Evolutionary conservation across 2,113 vertebrate genomes (phyloP).

Genomic region (Mystacornis crossleyi): DNA sequence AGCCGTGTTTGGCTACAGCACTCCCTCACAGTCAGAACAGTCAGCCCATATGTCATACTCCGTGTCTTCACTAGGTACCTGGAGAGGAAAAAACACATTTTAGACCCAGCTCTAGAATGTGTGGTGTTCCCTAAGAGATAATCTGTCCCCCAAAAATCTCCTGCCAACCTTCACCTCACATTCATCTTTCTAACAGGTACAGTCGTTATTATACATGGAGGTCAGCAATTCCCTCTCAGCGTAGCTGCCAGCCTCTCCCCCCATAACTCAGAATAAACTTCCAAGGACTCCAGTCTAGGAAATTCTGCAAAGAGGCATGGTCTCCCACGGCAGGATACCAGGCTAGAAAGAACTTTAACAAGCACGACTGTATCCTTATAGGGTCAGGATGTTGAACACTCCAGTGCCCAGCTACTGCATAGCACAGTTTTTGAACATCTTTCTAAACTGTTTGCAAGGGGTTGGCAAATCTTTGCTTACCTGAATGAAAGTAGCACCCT

Average conservation of each 20-base stretch:
- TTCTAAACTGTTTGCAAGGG: not conserved
- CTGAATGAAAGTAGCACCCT: slow-evolving; percentile 91
- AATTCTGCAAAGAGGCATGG: not conserved
- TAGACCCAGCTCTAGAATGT: not conserved
- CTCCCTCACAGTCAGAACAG: not conserved
- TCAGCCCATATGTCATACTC: not conserved
- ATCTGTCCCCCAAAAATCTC: not conserved
- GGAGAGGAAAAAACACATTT: not conserved
- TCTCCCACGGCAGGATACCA: not conserved
- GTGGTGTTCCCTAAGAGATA: not conserved
- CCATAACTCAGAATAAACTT: not conserved
- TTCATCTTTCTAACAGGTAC: not conserved
- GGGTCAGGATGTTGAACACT: not conserved
- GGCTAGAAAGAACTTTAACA: not conserved
- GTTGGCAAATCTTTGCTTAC: slow-evolving; percentile 65
- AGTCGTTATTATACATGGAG: not conserved
- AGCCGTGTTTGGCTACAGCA: not conserved
- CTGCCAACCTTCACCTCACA: not conserved
- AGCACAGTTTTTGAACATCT: not conserved
- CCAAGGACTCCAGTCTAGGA: not conserved
- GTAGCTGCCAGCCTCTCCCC: not conserved
- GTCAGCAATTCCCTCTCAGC: not conserved
- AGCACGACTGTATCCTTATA: not conserved
- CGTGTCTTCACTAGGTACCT: not conserved
- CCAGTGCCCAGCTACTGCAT: not conserved